A percentile compares a stretch with the other conserved stretches of the same genome.
Evolutionary conservation across 2,797 vertebrate species (phyloP).

Genomic region (Luscinia megarhynchos): DNA sequence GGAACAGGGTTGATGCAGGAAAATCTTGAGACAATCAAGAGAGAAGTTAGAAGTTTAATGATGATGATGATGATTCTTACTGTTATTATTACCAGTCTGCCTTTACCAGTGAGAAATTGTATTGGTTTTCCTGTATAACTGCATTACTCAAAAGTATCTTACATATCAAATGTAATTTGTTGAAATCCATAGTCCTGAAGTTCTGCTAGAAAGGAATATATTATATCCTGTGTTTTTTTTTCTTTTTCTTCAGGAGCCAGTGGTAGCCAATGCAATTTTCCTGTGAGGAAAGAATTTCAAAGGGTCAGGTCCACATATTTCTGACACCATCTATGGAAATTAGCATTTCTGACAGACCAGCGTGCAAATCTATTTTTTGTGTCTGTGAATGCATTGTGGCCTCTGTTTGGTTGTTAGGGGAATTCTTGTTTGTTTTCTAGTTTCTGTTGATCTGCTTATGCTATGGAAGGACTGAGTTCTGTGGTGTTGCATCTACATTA

Average conservation of each 20-base stretch:
- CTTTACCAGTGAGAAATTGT: not conserved
- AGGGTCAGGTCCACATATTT: not conserved
- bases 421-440: constrained; percentile 3
- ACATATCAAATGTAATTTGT: not conserved
- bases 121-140: not conserved
- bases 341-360: not conserved
- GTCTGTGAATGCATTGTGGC: not conserved
- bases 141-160: not conserved
- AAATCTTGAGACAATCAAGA: not conserved
- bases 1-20: not conserved
- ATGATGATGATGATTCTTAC: not conserved
- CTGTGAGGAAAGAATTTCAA: not conserved
- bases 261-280: not conserved
- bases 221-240: not conserved
- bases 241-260: not conserved
- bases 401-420: not conserved
- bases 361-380: not conserved
- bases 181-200: not conserved
- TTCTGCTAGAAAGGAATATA: not conserved
- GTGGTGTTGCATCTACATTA: not conserved
- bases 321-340: not conserved
- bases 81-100: not conserved
- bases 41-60: not conserved
- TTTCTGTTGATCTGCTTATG: not conserved
- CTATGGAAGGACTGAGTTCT: not conserved